phyloP scores from a whole-genome alignment of 2,797 vertebrate genomes.

The Coccyzus lansbergi region DNA sequence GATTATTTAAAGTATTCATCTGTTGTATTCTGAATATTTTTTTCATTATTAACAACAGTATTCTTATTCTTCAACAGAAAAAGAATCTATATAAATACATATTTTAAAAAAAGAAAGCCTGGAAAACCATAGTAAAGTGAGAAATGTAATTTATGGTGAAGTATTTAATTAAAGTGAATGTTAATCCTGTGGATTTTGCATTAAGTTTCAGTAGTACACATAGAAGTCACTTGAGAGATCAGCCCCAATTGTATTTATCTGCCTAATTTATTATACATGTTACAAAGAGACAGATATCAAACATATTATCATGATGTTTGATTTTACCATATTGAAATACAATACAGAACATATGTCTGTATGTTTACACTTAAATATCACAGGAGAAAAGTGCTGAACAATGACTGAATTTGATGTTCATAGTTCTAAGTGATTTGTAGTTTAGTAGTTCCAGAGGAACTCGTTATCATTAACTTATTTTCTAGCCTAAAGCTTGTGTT shows the following conservation, averaged over 20 bases:
- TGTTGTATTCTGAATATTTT: not conserved
- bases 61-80: not conserved
- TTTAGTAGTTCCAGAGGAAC: not conserved
- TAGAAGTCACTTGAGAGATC: not conserved
- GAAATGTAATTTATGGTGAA: not conserved
- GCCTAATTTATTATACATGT: not conserved
- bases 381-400: not conserved
- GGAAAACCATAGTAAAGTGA: not conserved
- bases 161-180: not conserved
- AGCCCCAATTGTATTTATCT: not conserved
- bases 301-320: not conserved
- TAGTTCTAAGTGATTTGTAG: not conserved
- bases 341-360: not conserved
- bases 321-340: not conserved
- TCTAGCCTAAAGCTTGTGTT: not conserved
- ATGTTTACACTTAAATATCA: not conserved
- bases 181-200: not conserved
- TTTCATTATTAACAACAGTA: not conserved
- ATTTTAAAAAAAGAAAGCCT: rapidly evolving
- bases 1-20: not conserved
- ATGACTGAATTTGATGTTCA: not conserved
- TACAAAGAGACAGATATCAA: not conserved
- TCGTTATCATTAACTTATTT: not conserved
- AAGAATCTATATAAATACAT: not conserved
- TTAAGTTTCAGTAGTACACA: not conserved